phyloP scores from a whole-genome alignment of 92 coral and sea anemone genomes.

The Actinernus sp. region DNA sequence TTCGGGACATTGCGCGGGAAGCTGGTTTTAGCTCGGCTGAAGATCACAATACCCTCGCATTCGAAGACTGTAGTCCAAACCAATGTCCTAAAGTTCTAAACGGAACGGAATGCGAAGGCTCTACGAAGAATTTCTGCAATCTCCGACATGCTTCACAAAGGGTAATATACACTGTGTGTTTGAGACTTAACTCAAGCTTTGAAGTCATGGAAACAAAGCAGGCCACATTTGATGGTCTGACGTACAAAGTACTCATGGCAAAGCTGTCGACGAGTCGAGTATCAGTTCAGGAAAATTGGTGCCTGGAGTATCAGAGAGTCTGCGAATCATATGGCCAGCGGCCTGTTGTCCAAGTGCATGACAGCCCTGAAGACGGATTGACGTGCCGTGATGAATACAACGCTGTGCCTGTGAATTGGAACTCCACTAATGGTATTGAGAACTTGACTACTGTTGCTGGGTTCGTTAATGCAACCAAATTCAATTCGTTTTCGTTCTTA shows the following conservation, averaged over 20 bases:
- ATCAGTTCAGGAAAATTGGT: conserved; percentile 35
- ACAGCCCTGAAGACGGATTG: background rate
- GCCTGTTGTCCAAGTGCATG: conserved; percentile 37
- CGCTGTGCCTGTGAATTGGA: background rate
- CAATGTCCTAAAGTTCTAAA: conserved; percentile 31
- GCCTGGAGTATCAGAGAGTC: conserved; percentile 37
- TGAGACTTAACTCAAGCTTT: conserved; percentile 17
- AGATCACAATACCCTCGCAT: conserved; percentile 23
- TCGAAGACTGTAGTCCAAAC: conserved; percentile 25
- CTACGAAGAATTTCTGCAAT: conserved; percentile 11
- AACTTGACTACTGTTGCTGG: conserved; percentile 37
- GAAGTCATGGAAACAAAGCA: conserved; percentile 24
- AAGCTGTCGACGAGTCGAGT: conserved; percentile 30
- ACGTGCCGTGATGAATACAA: conserved; percentile 1
- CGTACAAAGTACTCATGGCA: conserved; percentile 47
- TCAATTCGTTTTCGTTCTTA: conserved; percentile 50
- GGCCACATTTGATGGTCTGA: conserved; percentile 31
- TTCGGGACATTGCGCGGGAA: conserved; percentile 14
- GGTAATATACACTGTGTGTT: conserved; percentile 5
- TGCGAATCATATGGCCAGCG: conserved; percentile 27
- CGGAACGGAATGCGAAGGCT: conserved; percentile 7
- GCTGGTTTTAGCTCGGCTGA: conserved; percentile 45
- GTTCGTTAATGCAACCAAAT: conserved; percentile 12
- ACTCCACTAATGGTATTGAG: background rate
- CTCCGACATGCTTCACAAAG: conserved; percentile 15